Evolutionary conservation across 2,797 vertebrate genomes (phyloP).

Genomic region (Karalla daura): DNA sequence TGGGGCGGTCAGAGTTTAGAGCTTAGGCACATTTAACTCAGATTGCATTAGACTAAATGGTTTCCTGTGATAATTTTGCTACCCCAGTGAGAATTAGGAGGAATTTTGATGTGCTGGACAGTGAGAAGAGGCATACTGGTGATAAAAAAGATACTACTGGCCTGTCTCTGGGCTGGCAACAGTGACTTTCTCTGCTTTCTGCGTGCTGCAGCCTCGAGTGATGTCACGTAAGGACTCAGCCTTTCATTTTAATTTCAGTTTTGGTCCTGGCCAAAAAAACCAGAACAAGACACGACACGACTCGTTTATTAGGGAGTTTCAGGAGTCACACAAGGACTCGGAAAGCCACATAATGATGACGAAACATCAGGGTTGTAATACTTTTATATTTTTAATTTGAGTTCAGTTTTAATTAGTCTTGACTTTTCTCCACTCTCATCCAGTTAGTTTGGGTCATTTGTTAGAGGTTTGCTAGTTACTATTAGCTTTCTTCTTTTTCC

Average conservation of each 20-base stretch:
- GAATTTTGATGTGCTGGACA: neutral
- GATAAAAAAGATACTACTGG: neutral
- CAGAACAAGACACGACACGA: neutral
- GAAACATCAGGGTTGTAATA: too few species aligned
- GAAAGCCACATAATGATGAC: too few species aligned
- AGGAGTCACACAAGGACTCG: too few species aligned
- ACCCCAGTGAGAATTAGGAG: neutral
- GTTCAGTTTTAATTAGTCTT: too few species aligned
- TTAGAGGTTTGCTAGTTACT: too few species aligned
- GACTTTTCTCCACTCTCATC: too few species aligned
- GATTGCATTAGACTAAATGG: neutral
- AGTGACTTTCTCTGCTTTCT: neutral
- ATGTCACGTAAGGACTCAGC: neutral
- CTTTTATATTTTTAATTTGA: too few species aligned
- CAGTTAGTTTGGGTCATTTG: too few species aligned
- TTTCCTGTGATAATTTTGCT: neutral
- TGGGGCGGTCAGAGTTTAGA: neutral
- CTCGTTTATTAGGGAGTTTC: neutral
- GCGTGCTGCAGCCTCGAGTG: neutral
- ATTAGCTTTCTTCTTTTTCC: too few species aligned
- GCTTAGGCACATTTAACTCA: neutral
- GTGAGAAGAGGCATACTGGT: neutral
- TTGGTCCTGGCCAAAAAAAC: neutral
- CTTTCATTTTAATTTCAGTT: neutral
- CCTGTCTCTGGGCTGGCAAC: too few species aligned